Evolutionary conservation across 2,113 vertebrate genomes (phyloP).

Genomic region (Sander vitreus): DNA sequence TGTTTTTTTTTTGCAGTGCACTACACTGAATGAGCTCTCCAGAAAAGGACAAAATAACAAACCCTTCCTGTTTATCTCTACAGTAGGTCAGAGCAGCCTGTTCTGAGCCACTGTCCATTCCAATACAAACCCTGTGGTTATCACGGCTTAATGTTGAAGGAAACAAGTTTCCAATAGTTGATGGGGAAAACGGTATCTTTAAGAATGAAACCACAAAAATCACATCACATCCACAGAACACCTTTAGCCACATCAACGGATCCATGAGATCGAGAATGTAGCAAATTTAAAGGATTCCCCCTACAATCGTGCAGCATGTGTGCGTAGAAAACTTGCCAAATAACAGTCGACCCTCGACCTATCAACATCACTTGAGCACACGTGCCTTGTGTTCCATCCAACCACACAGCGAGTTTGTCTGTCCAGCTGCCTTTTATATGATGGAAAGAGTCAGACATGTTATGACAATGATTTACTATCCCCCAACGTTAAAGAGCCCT

Average conservation of each 20-base stretch:
- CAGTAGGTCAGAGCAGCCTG: slow-evolving; percentile 60
- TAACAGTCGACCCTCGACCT: slow-evolving; percentile 35
- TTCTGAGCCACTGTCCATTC: slow-evolving; percentile 57
- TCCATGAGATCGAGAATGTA: background rate
- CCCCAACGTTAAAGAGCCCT: slow-evolving; percentile 22
- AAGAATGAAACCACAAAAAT: background rate
- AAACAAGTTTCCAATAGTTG: background rate
- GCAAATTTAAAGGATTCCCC: background rate
- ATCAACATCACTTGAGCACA: slow-evolving; percentile 49
- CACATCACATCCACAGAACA: background rate
- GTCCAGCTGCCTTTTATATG: slow-evolving; percentile 52
- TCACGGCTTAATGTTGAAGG: background rate
- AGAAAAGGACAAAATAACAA: slow-evolving; percentile 70
- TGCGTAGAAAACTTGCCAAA: background rate
- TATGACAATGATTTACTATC: slow-evolving; percentile 61
- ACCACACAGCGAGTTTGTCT: slow-evolving; percentile 28
- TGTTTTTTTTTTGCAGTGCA: slow-evolving; percentile 47
- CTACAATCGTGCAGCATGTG: background rate
- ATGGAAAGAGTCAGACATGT: slow-evolving; percentile 58
- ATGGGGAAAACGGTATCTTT: background rate
- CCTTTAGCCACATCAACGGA: background rate
- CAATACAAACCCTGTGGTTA: slow-evolving; percentile 16
- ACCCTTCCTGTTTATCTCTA: slow-evolving; percentile 81
- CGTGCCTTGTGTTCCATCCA: slow-evolving; percentile 44
- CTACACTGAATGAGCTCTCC: slow-evolving; percentile 46